Base-by-base conservation (phyloP, 2,888 invertebrate species). In the Archips xylosteana region DNA sequence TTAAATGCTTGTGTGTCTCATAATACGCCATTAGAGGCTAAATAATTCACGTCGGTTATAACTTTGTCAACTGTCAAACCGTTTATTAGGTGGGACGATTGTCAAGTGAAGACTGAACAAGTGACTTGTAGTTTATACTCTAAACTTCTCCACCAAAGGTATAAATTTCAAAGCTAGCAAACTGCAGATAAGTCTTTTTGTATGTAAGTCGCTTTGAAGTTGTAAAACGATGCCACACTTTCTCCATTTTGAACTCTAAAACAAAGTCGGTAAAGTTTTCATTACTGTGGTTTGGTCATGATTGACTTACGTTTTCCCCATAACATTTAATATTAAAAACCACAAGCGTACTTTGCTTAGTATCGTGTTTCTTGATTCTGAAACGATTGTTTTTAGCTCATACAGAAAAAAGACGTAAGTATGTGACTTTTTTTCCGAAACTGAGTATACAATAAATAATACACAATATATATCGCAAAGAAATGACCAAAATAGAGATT, bases 21-120 rank as follows among this genome's bases (percentile, higher is more conserved):
- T 57, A 57, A 57, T 32, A 32, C 32, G 32, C 57, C 12, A 57
- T 57, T 57, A 32, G 57, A 57, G 57, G 32, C 4, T 57, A 57
- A 57, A 57, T 62, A 62, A 45, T 45, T 12, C 9, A 45, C 42
- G 45, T 23, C 12, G 0, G 23, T 62, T 62, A 62, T 62, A 42
- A 62, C n/a, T 62, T 45, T 62, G 45, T 62, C 45, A 23, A 45
- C 62, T 62, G 42, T 62, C 45, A 62, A 61, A 10, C 42, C 10
- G 45, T 23, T 62, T 42, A 62, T 62, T 45, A 23, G 45, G 23
- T 23, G 23, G 62, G 23, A 8, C 57, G 57, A 32, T 6, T 32
- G 57, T 10, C 1, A 12, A 32, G 2, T 12, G 10, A 32, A 57
- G 2, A 10, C 10, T 12, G 12, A 10, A 57, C 54, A 2, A 15